These are phyloP conservation scores for Teleopsis dalmanni DNA, from an alignment of 1,140 invertebrate genomes.

Conservation along the genomic window DNA sequence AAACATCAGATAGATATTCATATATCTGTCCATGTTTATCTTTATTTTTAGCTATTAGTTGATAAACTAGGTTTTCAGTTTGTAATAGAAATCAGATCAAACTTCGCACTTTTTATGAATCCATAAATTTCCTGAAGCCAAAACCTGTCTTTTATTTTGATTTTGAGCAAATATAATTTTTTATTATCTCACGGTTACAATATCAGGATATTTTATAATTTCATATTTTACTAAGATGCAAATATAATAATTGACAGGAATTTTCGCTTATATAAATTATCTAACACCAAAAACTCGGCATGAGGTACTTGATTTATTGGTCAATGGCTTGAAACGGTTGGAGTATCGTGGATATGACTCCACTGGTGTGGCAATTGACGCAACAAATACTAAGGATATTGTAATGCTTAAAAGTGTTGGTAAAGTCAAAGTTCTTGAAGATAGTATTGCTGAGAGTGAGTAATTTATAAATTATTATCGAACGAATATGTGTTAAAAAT, in stretches of 20 bases:
- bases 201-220: not conserved
- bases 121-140: no score
- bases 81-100: no score
- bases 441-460: slow-evolving; percentile 67
- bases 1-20: no score
- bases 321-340: slow-evolving; percentile 91
- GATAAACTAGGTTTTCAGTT: no score
- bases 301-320: slow-evolving; percentile 89
- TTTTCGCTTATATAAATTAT: slow-evolving; percentile 99
- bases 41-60: no score
- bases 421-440: slow-evolving; percentile 88
- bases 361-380: slow-evolving; percentile 92
- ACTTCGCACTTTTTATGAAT: no score
- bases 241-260: slow-evolving; percentile 56
- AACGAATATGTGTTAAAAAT: not conserved
- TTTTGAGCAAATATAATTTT: no score
- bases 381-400: slow-evolving; percentile 61
- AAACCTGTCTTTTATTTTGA: no score
- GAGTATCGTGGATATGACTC: slow-evolving; percentile 99
- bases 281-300: slow-evolving; percentile 87
- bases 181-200: no score
- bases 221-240: not conserved
- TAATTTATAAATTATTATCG: not conserved
- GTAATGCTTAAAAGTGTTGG: slow-evolving; percentile 85
- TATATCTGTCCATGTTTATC: no score